Evolutionary conservation across 2,888 invertebrate species (phyloP).

Genomic region (Dermolepida albohirtum): DNA sequence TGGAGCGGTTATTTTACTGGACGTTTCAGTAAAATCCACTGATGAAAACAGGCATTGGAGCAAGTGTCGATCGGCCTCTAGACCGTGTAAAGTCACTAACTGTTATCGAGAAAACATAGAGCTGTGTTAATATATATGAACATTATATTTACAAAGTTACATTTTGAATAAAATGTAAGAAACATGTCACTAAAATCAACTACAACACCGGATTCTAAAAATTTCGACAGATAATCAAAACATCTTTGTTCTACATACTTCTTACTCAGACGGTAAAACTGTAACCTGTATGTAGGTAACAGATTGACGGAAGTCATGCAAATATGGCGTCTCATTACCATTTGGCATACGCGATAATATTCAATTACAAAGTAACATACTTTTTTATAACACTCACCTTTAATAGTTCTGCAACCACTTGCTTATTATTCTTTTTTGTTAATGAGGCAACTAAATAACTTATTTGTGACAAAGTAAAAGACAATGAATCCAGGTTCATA

Average conservation of each 20-base stretch:
- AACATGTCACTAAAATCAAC: constrained; percentile 47
- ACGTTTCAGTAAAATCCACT: constrained; percentile 81
- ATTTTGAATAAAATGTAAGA: constrained; percentile 36
- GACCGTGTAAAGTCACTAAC: constrained; percentile 92
- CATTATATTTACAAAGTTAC: constrained; percentile 27
- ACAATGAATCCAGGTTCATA: constrained; percentile 99
- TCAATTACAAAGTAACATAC: constrained; percentile 10
- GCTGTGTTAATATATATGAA: constrained; percentile 33
- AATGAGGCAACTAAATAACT: constrained; percentile 96
- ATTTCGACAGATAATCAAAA: constrained; percentile 58
- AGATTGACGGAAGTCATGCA: constrained; percentile 40
- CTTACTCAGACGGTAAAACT: constrained; percentile 55
- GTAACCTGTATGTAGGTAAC: constrained; percentile 41
- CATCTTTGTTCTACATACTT: constrained; percentile 58
- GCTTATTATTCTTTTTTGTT: constrained; percentile 95
- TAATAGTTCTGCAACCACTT: constrained; percentile 88
- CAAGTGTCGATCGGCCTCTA: constrained; percentile 97
- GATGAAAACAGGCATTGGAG: constrained; percentile 93
- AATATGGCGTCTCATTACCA: constrained; percentile 44
- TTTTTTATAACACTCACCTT: constrained; percentile 76
- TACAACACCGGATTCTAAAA: constrained; percentile 42
- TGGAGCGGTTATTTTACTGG: constrained; percentile 70
- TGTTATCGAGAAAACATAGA: constrained; percentile 65
- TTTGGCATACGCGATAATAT: constrained; percentile 39
- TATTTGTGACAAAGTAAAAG: constrained; percentile 98